Evolutionary conservation across 2,797 vertebrate genomes (phyloP).

Genomic region (Crenichthys baileyi): DNA sequence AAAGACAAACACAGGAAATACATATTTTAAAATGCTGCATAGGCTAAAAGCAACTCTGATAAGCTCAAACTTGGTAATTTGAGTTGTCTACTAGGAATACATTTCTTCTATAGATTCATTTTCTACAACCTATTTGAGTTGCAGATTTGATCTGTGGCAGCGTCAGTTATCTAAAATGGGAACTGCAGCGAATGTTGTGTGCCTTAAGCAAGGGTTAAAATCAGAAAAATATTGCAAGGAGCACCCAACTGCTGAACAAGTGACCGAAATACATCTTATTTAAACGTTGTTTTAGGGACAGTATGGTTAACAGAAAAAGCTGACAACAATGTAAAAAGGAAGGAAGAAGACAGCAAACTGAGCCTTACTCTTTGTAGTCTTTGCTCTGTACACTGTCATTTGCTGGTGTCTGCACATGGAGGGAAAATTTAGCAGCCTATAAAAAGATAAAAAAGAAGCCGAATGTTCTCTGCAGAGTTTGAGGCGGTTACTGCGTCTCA

Average conservation of each 20-base stretch:
- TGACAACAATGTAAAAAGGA: too few relatives aligned
- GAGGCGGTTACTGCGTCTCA: neutral
- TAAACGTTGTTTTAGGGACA: neutral
- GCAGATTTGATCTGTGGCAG: neutral
- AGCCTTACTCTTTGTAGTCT: neutral
- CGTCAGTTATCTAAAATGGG: neutral
- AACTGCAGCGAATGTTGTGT: too few relatives aligned
- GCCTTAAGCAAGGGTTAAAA: neutral
- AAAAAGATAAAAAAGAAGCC: conserved; percentile 2
- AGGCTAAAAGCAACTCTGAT: neutral
- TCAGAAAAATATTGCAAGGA: neutral
- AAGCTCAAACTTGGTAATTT: neutral
- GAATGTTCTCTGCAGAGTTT: conserved; percentile 5
- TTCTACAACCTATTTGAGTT: neutral
- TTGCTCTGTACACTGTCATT: conserved; percentile 2
- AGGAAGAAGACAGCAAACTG: neutral
- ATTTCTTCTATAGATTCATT: neutral
- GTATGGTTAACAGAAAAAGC: neutral
- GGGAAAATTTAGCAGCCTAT: neutral
- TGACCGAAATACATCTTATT: neutral
- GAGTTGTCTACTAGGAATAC: neutral
- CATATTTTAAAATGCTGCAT: neutral
- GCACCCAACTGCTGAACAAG: too few relatives aligned
- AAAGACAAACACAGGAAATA: neutral
- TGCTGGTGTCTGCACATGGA: conserved; percentile 4